Evolutionary conservation across 1,140 invertebrate species (phyloP).

Genomic region (Cecropterus lyciades): DNA sequence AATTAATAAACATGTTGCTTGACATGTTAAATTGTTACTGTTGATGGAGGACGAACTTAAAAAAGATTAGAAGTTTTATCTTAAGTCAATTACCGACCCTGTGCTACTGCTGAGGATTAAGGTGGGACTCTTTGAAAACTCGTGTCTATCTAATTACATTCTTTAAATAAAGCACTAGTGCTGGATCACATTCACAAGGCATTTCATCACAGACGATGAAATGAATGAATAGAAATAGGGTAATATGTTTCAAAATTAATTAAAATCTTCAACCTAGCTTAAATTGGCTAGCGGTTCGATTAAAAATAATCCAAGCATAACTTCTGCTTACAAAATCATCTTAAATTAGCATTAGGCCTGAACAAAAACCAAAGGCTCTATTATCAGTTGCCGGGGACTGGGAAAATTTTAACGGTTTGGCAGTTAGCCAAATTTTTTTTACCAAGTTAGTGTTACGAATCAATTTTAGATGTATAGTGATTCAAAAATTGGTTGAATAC

Average conservation of each 20-base stretch:
- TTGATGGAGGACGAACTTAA: too few species aligned
- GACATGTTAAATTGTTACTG: too few species aligned
- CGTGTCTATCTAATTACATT: too few species aligned
- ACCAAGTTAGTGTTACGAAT: conserved; percentile 3
- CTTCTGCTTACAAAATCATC: neutral
- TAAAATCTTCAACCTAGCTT: neutral
- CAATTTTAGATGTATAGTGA: neutral
- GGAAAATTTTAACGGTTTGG: neutral
- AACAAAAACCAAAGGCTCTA: conserved; percentile 2
- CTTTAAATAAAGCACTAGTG: too few species aligned
- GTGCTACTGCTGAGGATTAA: too few species aligned
- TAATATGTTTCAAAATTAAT: neutral
- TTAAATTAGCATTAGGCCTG: neutral
- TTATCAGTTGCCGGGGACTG: neutral
- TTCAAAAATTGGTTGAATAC: neutral
- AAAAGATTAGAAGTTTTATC: too few species aligned
- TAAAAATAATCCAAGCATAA: neutral
- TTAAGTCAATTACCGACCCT: too few species aligned
- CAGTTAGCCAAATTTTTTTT: neutral
- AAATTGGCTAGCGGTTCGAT: neutral
- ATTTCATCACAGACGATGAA: too few species aligned
- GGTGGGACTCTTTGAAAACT: too few species aligned
- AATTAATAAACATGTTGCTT: too few species aligned
- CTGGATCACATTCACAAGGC: too few species aligned
- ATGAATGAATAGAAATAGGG: too few species aligned